These are phyloP conservation scores for Coptodon rendalli DNA, from an alignment of 2,113 vertebrate species.

Conservation along the genomic window DNA sequence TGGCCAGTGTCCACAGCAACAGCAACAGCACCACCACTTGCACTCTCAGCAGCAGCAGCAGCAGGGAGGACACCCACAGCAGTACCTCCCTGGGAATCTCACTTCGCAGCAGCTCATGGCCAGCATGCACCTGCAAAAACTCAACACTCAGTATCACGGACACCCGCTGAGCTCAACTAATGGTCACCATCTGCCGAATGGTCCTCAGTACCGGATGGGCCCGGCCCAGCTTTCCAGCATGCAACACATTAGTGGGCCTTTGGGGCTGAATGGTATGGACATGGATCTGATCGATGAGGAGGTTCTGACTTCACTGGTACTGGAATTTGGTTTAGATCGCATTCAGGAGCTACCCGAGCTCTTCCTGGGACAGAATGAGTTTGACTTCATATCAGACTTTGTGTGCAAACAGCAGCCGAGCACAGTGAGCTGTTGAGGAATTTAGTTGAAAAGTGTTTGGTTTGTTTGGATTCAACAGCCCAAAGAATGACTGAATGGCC, in stretches of 20 bases:
- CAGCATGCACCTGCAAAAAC: conserved; percentile 90
- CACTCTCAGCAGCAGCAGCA: conserved; percentile 59
- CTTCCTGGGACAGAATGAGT: conserved; percentile 94
- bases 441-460: background rate
- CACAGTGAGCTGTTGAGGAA: conserved; percentile 88
- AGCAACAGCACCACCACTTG: conserved; percentile 59
- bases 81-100: conserved; percentile 77
- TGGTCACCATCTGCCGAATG: conserved; percentile 67
- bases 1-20: conserved; percentile 50
- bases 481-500: conserved; percentile 42
- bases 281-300: conserved; percentile 94
- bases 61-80: conserved; percentile 66
- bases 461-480: conserved; percentile 21
- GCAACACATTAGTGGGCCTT: conserved; percentile 75
- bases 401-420: conserved; percentile 90
- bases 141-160: conserved; percentile 85
- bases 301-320: conserved; percentile 87
- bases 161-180: conserved; percentile 69
- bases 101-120: conserved; percentile 84
- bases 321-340: conserved; percentile 90
- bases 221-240: conserved; percentile 71
- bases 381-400: conserved; percentile 94
- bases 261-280: conserved; percentile 83
- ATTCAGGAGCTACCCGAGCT: conserved; percentile 94
- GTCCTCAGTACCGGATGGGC: conserved; percentile 74